Conservation (phyloP, 1,140 invertebrate species). For the Trichonephila clavipes region DNA sequence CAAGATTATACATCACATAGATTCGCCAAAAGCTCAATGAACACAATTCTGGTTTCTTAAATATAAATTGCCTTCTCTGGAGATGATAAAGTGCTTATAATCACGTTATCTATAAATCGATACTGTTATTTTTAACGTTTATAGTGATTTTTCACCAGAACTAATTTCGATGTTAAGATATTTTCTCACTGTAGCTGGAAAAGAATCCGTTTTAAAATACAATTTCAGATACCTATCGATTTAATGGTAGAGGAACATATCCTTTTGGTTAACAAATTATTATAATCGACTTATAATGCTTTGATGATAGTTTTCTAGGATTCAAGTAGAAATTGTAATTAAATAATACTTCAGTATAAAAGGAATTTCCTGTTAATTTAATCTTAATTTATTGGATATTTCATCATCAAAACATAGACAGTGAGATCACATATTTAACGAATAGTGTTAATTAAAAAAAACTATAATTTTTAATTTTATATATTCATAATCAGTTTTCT, state of each 20-base stretch:
- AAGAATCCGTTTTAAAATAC: neutral
- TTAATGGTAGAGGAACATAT: neutral
- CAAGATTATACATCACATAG: conserved; percentile 1
- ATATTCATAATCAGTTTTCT: too few relatives aligned
- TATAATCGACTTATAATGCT: neutral
- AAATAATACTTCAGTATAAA: neutral
- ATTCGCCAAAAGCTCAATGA: neutral
- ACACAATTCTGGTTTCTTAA: conserved; percentile 8
- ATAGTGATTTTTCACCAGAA: conserved; percentile 42
- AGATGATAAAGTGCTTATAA: conserved; percentile 47
- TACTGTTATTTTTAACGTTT: conserved; percentile 45
- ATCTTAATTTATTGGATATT: neutral
- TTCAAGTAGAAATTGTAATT: neutral
- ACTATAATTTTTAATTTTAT: too few relatives aligned
- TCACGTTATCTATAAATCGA: conserved; percentile 62
- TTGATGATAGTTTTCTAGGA: neutral
- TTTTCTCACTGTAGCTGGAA: neutral
- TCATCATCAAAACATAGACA: too few relatives aligned
- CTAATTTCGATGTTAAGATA: neutral
- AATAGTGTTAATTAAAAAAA: too few relatives aligned
- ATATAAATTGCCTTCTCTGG: conserved; percentile 20
- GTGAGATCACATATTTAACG: too few relatives aligned
- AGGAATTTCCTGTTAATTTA: neutral
- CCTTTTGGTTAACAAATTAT: neutral
- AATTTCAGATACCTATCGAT: neutral